phyloP scores from a whole-genome alignment of 2,113 vertebrate species.

The Copsychus sechellarum region DNA sequence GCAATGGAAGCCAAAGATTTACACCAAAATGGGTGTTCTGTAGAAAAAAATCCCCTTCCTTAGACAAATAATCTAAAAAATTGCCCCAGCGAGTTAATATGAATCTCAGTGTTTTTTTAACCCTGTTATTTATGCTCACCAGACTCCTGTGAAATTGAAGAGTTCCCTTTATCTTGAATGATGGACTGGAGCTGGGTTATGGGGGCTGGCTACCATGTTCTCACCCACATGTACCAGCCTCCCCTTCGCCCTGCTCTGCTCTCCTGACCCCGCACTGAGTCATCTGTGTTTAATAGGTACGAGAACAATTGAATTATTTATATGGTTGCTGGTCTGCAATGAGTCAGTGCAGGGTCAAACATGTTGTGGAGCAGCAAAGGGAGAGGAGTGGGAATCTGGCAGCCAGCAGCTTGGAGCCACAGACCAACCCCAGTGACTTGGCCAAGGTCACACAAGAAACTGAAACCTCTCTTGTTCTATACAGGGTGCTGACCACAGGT shows the following conservation, averaged over 20 bases:
- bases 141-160: not conserved
- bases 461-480: not conserved
- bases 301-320: not conserved
- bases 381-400: not conserved
- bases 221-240: not conserved
- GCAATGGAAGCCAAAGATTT: not conserved
- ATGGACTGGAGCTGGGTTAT: not conserved
- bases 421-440: not conserved
- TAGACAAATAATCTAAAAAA: not conserved
- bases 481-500: not conserved
- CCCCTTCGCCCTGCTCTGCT: not conserved
- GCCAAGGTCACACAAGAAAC: slow-evolving; percentile 25
- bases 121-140: not conserved
- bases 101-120: not conserved
- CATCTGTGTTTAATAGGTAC: not conserved
- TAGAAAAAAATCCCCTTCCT: not conserved
- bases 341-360: not conserved
- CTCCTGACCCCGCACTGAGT: not conserved
- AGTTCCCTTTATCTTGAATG: not conserved
- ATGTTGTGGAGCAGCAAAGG: not conserved
- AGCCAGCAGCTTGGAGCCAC: not conserved
- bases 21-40: not conserved
- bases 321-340: not conserved
- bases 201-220: not conserved
- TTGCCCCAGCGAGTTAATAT: not conserved